Conservation (phyloP, 2,888 invertebrate species). For the Cryptus armator region DNA sequence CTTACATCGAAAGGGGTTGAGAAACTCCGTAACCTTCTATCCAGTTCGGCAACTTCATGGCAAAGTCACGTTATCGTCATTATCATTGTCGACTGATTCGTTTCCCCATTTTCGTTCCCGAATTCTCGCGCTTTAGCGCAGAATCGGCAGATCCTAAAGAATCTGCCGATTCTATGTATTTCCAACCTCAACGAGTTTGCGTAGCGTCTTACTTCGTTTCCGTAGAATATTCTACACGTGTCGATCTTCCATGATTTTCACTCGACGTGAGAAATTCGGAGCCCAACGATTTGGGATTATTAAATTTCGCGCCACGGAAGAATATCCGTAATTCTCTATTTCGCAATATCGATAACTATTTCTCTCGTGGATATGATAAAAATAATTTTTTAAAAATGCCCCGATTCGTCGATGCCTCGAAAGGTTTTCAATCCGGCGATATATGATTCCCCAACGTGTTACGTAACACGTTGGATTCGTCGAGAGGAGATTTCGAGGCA, state of each 20-base stretch:
- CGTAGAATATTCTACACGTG: not conserved
- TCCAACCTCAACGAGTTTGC: not conserved
- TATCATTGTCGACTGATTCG: slow-evolving; percentile 78
- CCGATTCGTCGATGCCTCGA: no score
- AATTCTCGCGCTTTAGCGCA: no score
- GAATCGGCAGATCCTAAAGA: slow-evolving; percentile 60
- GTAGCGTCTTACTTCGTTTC: not conserved
- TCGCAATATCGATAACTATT: not conserved
- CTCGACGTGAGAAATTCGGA: not conserved
- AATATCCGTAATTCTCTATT: not conserved
- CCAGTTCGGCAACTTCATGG: slow-evolving; percentile 44
- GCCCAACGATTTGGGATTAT: not conserved
- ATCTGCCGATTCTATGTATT: slow-evolving; percentile 58
- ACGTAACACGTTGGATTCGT: not conserved
- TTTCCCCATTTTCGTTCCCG: slow-evolving; percentile 61
- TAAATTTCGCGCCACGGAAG: not conserved
- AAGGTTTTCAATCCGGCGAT: not conserved
- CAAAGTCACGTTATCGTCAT: slow-evolving; percentile 80
- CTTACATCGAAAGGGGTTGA: slow-evolving; percentile 47
- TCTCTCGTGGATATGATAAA: not conserved
- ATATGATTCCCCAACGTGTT: slow-evolving; percentile 8
- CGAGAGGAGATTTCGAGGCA: slow-evolving; percentile 57
- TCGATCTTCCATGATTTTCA: not conserved
- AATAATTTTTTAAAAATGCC: not conserved
- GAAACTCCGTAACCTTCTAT: slow-evolving; percentile 28